Conservation (phyloP, 2,888 invertebrate species). For the Tetropium fuscum region DNA sequence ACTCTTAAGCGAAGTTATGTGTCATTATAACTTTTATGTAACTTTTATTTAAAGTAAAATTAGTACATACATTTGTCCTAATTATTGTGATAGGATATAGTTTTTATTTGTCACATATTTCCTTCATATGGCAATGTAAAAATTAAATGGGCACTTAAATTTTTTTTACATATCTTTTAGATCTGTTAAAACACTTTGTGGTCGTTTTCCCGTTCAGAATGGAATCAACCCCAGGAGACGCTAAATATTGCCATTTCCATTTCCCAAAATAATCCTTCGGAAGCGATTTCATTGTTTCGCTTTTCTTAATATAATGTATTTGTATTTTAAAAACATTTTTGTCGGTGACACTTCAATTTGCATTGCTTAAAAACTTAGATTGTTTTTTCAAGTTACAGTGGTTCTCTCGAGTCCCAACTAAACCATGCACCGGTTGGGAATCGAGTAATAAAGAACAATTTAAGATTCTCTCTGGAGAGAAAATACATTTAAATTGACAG, state of each 20-base stretch:
- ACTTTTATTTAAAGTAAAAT: no score
- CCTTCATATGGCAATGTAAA: no score
- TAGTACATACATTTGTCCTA: no score
- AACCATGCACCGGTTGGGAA: conserved; percentile 12
- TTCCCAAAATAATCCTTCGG: conserved; percentile 1
- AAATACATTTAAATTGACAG: conserved; percentile 38
- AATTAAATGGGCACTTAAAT: no score
- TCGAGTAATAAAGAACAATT: conserved; percentile 42
- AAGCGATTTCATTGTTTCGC: conserved; percentile 5
- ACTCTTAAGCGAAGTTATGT: no score
- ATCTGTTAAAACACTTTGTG: conserved; percentile 6
- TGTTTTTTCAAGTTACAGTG: conserved; percentile 40
- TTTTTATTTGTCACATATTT: no score
- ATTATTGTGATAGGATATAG: no score
- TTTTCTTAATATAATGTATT: conserved; percentile 15
- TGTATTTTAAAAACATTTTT: conserved; percentile 27
- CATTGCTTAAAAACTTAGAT: conserved; percentile 48
- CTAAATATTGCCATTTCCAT: not conserved
- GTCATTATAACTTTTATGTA: no score
- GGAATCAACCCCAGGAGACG: not conserved
- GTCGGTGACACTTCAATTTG: conserved; percentile 44
- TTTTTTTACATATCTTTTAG: conserved; percentile 11
- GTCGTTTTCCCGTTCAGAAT: not conserved
- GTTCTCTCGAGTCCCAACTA: conserved; percentile 10
- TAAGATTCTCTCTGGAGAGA: conserved; percentile 31